Percentiles rank a stretch among this genome's conserved stretches.
These are phyloP conservation scores for Triplophysa bombifrons DNA, from an alignment of 2,797 vertebrate species.

Conservation along the genomic window DNA sequence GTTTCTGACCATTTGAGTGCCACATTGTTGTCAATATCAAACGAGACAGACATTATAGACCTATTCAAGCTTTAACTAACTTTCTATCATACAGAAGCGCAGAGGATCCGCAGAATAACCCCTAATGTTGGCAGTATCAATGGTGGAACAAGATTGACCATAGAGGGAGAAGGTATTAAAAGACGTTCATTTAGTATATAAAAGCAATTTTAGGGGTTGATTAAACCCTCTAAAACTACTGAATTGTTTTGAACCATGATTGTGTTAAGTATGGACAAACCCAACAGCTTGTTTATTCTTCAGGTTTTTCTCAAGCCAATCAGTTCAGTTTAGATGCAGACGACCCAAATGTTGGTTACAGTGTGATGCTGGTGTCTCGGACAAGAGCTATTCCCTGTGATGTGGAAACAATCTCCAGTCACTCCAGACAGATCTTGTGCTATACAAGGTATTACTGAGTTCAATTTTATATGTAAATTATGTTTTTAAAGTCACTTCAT, in stretches of 20 bases:
- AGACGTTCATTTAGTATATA: too few relatives aligned
- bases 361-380: constrained; percentile 79
- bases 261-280: neutral
- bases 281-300: neutral
- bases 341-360: constrained; percentile 74
- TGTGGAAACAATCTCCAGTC: constrained; percentile 84
- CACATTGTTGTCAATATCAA: neutral
- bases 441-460: constrained; percentile 78
- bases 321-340: constrained; percentile 80
- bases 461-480: neutral
- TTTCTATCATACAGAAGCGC: constrained; percentile 65
- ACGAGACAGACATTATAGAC: neutral
- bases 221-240: neutral
- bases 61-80: neutral
- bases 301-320: constrained; percentile 82
- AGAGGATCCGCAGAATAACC: constrained; percentile 60
- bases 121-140: constrained; percentile 75
- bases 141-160: constrained; percentile 81
- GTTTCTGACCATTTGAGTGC: neutral
- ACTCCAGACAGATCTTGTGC: constrained; percentile 79
- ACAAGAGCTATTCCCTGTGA: constrained; percentile 80
- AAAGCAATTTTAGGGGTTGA: neutral
- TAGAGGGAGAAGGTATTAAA: constrained; percentile 75
- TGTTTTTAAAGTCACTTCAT: neutral
- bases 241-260: neutral